Percentiles rank a stretch among this genome's conserved stretches.
Evolutionary conservation across 2,888 invertebrate genomes (phyloP).

Genomic region (Elegia similella): DNA sequence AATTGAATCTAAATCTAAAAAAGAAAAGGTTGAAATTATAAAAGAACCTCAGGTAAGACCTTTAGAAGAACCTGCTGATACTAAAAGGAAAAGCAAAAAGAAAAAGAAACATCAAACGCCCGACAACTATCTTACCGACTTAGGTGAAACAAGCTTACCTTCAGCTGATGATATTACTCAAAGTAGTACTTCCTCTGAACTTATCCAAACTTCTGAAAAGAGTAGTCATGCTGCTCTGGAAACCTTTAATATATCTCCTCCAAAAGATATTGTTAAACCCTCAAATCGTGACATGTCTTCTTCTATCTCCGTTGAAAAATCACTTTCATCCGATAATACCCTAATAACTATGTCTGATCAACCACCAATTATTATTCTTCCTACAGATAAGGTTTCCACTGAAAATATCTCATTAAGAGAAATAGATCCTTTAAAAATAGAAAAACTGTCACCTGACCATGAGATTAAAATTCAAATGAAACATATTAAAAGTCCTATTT

Average conservation of each 20-base stretch:
- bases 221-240: neutral
- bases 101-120: slow-evolving; percentile 58
- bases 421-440: slow-evolving; percentile 24
- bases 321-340: neutral
- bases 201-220: neutral
- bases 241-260: too few species aligned
- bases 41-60: slow-evolving; percentile 15
- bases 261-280: neutral
- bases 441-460: slow-evolving; percentile 12
- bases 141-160: slow-evolving; percentile 33
- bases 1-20: slow-evolving; percentile 19
- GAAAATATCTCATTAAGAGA: neutral
- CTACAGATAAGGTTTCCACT: slow-evolving; percentile 31
- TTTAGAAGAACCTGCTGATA: slow-evolving; percentile 31
- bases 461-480: slow-evolving; percentile 23
- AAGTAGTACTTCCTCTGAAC: neutral
- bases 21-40: slow-evolving; percentile 28
- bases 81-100: slow-evolving; percentile 58
- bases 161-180: slow-evolving; percentile 26
- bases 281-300: neutral
- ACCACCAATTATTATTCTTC: neutral
- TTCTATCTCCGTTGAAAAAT: neutral
- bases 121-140: slow-evolving; percentile 25
- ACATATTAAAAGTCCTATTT: slow-evolving; percentile 42
- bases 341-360: neutral